Percentiles rank a stretch among this genome's conserved stretches.
These are phyloP conservation scores for Tethya wilhelma DNA, from an alignment of 37 sponge, comb jelly and placozoan genomes.

Conservation along the genomic window DNA sequence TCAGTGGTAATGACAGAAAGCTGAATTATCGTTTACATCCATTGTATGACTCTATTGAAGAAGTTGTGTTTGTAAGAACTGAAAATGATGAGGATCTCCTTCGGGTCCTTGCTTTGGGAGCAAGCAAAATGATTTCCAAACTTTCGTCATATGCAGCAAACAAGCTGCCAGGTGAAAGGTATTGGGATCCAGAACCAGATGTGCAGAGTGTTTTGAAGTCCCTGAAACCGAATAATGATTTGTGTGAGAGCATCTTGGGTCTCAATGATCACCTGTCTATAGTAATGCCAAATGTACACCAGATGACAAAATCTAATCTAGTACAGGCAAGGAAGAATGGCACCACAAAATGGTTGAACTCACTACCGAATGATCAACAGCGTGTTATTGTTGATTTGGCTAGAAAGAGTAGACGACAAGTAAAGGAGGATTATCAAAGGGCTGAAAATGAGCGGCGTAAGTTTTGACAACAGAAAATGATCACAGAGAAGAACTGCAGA, in stretches of 20 bases:
- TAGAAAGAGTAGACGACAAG: conserved; percentile 16
- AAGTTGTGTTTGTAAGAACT: background rate
- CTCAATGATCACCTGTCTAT: conserved; percentile 48
- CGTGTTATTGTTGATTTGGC: conserved; percentile 26
- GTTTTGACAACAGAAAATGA: conserved; percentile 16
- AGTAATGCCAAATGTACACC: conserved; percentile 39
- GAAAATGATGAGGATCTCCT: conserved; percentile 18
- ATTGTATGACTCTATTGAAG: conserved; percentile 1
- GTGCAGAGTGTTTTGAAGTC: conserved; percentile 9
- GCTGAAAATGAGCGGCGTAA: conserved; percentile 5
- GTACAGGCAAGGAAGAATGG: conserved; percentile 39
- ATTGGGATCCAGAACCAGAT: conserved; percentile 51
- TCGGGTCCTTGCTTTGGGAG: conserved; percentile 28
- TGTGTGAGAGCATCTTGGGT: conserved; percentile 57
- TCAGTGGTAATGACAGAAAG: conserved; percentile 37
- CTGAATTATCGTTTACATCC: conserved; percentile 27
- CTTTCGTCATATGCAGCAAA: conserved; percentile 50
- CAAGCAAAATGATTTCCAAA: conserved; percentile 40
- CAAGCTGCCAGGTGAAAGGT: conserved; percentile 51
- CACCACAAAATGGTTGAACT: conserved; percentile 36
- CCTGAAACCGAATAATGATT: conserved; percentile 53
- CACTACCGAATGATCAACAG: conserved; percentile 23
- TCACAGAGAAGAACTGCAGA: conserved; percentile 24
- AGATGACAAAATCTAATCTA: conserved; percentile 42
- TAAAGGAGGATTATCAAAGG: conserved; percentile 13